Conservation (phyloP, 1,140 invertebrate genomes). For the Drosophila azteca region DNA sequence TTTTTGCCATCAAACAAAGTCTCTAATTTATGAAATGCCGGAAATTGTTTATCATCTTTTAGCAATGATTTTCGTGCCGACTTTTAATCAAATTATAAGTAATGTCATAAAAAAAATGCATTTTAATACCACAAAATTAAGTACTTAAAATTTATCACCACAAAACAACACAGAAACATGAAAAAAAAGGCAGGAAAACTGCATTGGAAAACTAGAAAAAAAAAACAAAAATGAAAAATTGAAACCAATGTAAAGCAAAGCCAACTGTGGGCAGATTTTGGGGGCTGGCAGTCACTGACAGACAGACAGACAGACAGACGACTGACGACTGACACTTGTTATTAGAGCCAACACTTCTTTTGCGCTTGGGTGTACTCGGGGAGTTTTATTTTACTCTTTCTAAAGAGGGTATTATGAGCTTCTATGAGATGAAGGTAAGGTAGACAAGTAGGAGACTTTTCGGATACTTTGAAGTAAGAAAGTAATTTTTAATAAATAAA, state of each 20-base stretch:
- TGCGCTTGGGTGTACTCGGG: constrained; percentile 38
- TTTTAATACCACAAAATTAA: constrained; percentile 61
- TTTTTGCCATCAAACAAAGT: constrained; percentile 24
- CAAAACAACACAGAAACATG: constrained; percentile 13
- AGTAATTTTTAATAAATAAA: no score
- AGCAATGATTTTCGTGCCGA: constrained; percentile 31
- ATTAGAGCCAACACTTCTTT: constrained; percentile 65
- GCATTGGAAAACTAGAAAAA: constrained; percentile 8
- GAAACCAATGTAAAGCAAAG: not conserved
- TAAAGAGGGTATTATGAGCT: no score
- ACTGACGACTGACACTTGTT: constrained; percentile 76
- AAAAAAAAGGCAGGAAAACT: constrained; percentile 20
- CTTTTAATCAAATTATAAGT: constrained; percentile 67
- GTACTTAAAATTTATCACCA: constrained; percentile 67
- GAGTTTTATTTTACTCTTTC: constrained; percentile 3
- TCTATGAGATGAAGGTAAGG: no score
- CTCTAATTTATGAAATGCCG: constrained; percentile 54
- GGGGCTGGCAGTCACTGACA: constrained; percentile 58
- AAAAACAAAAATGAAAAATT: not conserved
- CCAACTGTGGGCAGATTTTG: constrained; percentile 58
- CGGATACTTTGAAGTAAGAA: no score
- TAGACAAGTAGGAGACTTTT: no score
- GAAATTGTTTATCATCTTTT: constrained; percentile 39
- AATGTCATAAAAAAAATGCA: constrained; percentile 42
- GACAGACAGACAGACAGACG: constrained; percentile 60